These are phyloP conservation scores for Falco rusticolus DNA, from an alignment of 2,797 vertebrate species.

Conservation along the genomic window DNA sequence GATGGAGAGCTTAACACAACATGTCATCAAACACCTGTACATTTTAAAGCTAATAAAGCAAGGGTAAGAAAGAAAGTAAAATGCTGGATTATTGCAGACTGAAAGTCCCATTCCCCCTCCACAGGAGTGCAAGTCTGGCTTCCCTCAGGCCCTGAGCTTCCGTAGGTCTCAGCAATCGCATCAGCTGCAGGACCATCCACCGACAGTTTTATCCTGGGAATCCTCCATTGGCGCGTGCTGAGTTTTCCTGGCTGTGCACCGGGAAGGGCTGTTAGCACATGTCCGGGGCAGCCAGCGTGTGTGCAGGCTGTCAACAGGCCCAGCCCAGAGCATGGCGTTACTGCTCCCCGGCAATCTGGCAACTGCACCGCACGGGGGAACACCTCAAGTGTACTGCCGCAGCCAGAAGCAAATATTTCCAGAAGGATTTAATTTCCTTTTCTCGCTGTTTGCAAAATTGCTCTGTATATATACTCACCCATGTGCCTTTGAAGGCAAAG, in stretches of 20 bases:
- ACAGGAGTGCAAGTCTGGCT: rapidly evolving
- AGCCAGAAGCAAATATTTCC: background rate
- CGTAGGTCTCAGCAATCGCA: rapidly evolving
- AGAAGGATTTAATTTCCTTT: background rate
- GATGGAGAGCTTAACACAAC: background rate
- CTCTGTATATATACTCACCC: background rate
- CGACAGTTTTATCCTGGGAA: background rate
- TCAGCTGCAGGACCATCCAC: background rate
- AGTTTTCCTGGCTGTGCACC: background rate
- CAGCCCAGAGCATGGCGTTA: rapidly evolving
- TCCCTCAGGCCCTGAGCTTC: background rate
- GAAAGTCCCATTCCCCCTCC: rapidly evolving
- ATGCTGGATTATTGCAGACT: background rate
- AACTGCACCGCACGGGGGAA: background rate
- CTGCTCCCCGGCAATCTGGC: background rate
- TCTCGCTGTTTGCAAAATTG: background rate
- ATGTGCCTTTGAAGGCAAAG: background rate
- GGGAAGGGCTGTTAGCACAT: rapidly evolving
- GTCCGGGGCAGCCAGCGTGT: rapidly evolving
- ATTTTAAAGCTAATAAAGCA: background rate
- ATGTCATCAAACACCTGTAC: background rate
- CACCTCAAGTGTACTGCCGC: background rate
- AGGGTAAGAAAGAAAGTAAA: background rate
- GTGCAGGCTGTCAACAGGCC: background rate
- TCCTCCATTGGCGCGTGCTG: rapidly evolving